A percentile compares a stretch with the other conserved stretches of the same genome.
These are phyloP conservation scores for Marasmarcha lunaedactyla DNA, from an alignment of 2,888 invertebrate species.

Conservation along the genomic window DNA sequence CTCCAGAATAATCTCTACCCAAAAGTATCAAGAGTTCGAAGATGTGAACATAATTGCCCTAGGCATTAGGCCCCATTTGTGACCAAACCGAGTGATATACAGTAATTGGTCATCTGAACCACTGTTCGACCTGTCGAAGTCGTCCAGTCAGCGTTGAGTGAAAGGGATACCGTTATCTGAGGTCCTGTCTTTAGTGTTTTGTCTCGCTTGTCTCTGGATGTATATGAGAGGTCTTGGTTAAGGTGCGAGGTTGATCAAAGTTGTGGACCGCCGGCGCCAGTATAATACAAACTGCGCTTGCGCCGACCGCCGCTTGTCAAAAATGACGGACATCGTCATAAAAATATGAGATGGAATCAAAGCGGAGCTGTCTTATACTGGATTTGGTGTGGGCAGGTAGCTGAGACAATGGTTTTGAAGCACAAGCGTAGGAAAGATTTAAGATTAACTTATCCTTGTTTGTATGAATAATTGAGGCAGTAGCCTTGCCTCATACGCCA, in stretches of 20 bases:
- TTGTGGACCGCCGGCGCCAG: conserved; percentile 42
- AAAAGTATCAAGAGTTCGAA: background rate
- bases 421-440: too few species aligned
- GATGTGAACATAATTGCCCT: conserved; percentile 55
- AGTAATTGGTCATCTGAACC: conserved; percentile 63
- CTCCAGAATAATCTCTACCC: too few species aligned
- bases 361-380: conserved; percentile 30
- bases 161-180: background rate
- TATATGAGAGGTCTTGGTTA: background rate
- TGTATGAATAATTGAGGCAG: too few species aligned
- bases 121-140: conserved; percentile 42
- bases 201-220: conserved; percentile 11
- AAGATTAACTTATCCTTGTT: too few species aligned
- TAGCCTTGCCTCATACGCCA: too few species aligned
- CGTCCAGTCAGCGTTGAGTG: conserved; percentile 23
- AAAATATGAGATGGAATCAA: conserved; percentile 52
- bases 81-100: conserved; percentile 63
- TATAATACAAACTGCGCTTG: conserved; percentile 68
- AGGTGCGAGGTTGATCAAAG: background rate
- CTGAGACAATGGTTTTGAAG: background rate
- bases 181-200: background rate
- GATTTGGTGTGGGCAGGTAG: background rate
- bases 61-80: conserved; percentile 68
- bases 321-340: conserved; percentile 68
- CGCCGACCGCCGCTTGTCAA: conserved; percentile 70